Evolutionary conservation across 2,113 vertebrate species (phyloP).

Genomic region (Phyllostomus hastatus): DNA sequence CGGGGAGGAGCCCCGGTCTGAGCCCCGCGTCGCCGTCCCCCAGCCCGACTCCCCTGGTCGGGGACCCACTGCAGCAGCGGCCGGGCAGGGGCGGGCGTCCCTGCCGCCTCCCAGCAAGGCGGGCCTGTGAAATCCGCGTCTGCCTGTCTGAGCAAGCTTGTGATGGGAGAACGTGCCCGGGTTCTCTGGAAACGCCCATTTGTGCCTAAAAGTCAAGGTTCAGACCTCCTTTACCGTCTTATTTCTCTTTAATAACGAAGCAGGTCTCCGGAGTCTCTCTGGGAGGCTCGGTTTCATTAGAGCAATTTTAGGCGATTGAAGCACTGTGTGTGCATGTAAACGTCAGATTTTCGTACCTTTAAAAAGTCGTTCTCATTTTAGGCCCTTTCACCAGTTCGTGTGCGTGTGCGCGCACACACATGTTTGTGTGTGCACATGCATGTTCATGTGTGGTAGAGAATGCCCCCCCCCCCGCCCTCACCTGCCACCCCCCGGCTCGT

Average conservation of each 20-base stretch:
- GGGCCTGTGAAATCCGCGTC: not conserved
- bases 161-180: not conserved
- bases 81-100: too few species aligned
- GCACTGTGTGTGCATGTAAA: not conserved
- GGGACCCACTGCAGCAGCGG: accelerated
- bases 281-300: not conserved
- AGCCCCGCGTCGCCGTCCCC: too few species aligned
- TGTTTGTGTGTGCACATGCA: not conserved
- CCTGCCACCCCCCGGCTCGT: not conserved
- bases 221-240: not conserved
- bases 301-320: not conserved
- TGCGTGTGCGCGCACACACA: too few species aligned
- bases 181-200: not conserved
- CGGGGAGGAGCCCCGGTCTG: too few species aligned
- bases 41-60: not conserved
- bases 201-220: not conserved
- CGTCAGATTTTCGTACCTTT: not conserved
- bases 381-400: not conserved
- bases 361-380: not conserved
- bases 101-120: not conserved
- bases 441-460: too few species aligned
- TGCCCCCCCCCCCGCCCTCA: not conserved
- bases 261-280: not conserved
- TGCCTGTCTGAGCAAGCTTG: not conserved
- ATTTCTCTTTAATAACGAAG: not conserved